phyloP scores from a whole-genome alignment of 1,140 invertebrate genomes.

The Anadara kagoshimensis region DNA sequence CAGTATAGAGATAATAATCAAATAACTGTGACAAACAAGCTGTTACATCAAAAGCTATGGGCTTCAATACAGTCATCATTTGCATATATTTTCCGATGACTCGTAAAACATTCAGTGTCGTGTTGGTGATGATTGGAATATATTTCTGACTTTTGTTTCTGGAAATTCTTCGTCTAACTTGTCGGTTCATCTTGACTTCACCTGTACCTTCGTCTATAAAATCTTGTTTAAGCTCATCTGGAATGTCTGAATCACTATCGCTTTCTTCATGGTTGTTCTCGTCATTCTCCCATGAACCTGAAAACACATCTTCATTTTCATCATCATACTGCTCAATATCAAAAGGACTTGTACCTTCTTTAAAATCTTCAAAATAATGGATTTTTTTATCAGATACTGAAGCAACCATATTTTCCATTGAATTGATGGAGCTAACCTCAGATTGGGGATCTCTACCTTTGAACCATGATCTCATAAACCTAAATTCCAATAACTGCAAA shows the following conservation, averaged over 20 bases:
- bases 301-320: conserved; percentile 90
- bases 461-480: conserved; percentile 69
- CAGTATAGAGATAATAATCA: conserved; percentile 95
- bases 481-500: conserved; percentile 82
- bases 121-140: conserved; percentile 86
- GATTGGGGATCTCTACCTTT: conserved; percentile 37
- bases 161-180: conserved; percentile 60
- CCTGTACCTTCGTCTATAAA: conserved; percentile 69
- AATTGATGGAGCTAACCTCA: not conserved
- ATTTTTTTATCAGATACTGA: not conserved
- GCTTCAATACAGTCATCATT: conserved; percentile 92
- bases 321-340: conserved; percentile 85
- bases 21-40: conserved; percentile 94
- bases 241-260: conserved; percentile 67
- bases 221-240: conserved; percentile 70
- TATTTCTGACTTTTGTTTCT: conserved; percentile 72
- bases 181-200: conserved; percentile 61
- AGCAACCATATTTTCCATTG: not conserved
- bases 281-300: conserved; percentile 69
- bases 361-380: conserved; percentile 78
- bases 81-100: conserved; percentile 92
- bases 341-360: conserved; percentile 84
- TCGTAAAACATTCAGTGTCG: conserved; percentile 92
- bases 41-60: conserved; percentile 94
- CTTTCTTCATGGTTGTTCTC: conserved; percentile 45